Evolutionary conservation across 2,797 vertebrate species (phyloP).

Genomic region (Peromyscus melanophrys): DNA sequence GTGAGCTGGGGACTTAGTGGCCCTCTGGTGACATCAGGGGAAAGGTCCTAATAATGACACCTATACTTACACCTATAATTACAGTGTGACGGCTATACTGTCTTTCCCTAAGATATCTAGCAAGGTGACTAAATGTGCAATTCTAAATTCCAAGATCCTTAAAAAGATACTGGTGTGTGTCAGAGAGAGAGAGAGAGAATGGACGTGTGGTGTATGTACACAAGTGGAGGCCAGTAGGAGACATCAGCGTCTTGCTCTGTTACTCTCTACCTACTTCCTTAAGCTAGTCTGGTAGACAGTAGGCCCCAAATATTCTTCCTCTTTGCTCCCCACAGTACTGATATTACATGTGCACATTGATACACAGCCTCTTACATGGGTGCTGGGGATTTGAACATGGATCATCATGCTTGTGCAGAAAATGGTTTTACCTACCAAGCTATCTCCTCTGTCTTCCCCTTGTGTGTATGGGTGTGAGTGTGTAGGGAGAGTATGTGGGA

Average conservation of each 20-base stretch:
- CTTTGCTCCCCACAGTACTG: background rate
- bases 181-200: background rate
- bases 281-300: background rate
- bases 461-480: background rate
- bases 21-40: rapidly evolving
- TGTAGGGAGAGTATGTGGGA: too few relatives aligned
- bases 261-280: background rate
- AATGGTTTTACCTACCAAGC: background rate
- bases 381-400: background rate
- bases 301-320: background rate
- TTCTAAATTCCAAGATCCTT: background rate
- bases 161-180: background rate
- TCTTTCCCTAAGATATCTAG: background rate
- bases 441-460: background rate
- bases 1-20: background rate
- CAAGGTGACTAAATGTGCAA: background rate
- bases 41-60: background rate
- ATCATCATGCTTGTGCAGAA: background rate
- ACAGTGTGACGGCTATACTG: rapidly evolving
- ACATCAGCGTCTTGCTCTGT: background rate
- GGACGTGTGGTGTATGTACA: background rate
- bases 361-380: background rate
- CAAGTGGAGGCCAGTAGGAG: background rate
- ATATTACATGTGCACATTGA: background rate
- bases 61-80: too few relatives aligned